Conservation (phyloP, 2,888 invertebrate species). For the Andrena praecox region DNA sequence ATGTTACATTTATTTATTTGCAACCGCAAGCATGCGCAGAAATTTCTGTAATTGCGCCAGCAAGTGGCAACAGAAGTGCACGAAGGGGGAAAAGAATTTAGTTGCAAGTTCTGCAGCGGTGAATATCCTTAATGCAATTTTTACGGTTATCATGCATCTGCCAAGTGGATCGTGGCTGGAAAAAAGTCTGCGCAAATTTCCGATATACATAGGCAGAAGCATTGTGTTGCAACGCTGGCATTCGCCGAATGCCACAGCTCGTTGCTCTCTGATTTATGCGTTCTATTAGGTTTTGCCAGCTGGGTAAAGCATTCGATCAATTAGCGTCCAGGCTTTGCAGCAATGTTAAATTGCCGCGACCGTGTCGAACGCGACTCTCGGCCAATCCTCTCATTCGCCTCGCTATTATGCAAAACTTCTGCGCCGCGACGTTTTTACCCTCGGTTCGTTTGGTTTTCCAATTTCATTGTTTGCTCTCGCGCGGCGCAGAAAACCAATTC, state of each 20-base stretch:
- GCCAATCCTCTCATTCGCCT: slow-evolving; percentile 7
- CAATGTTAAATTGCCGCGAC: slow-evolving; percentile 15
- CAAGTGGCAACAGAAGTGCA: neutral
- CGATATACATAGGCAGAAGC: neutral
- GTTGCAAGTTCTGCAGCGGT: neutral
- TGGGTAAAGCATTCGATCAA: slow-evolving; percentile 19
- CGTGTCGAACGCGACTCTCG: slow-evolving; percentile 10
- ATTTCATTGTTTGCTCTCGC: neutral
- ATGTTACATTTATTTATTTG: no score
- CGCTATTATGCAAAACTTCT: slow-evolving; percentile 2
- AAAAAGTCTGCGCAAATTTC: slow-evolving; percentile 29
- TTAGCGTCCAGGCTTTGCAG: slow-evolving; percentile 10
- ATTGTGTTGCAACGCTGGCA: slow-evolving; percentile 22
- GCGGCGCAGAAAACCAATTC: neutral
- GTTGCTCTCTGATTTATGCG: slow-evolving; percentile 30
- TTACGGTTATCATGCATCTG: neutral
- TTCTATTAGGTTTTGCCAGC: slow-evolving; percentile 19
- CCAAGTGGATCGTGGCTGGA: neutral
- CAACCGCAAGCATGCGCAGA: neutral
- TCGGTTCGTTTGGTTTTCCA: neutral
- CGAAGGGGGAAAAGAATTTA: neutral
- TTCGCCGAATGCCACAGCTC: slow-evolving; percentile 20
- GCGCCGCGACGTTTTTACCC: neutral
- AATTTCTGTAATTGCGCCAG: neutral
- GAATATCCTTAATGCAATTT: slow-evolving; percentile 12